Conservation (phyloP, 2,797 vertebrate genomes). For the Micromesistius poutassou region DNA sequence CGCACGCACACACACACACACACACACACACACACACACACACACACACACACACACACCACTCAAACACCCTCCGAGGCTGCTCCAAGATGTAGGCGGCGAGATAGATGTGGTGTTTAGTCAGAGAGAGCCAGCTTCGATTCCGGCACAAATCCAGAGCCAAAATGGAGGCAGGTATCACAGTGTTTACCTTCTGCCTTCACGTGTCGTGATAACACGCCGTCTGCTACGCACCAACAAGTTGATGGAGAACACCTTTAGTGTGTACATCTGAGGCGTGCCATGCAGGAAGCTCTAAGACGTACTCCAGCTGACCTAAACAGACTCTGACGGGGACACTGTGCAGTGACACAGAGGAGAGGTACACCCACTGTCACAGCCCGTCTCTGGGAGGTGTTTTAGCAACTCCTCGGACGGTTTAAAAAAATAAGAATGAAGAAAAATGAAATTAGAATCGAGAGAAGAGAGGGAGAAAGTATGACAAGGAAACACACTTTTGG, state of each 20-base stretch:
- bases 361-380: background rate
- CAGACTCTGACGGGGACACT: background rate
- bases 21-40: slow-evolving; percentile 3
- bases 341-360: background rate
- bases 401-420: background rate
- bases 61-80: background rate
- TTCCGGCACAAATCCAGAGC: background rate
- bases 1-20: slow-evolving; percentile 6
- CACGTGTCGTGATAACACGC: background rate
- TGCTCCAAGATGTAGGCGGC: background rate
- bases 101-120: background rate
- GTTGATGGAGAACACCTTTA: background rate
- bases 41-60: slow-evolving; percentile 1
- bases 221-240: background rate
- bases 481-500: background rate
- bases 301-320: background rate
- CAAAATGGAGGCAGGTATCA: background rate
- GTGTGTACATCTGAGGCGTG: background rate
- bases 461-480: background rate
- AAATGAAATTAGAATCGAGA: background rate
- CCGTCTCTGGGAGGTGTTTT: background rate
- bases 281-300: background rate
- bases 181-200: background rate
- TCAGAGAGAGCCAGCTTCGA: background rate
- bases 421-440: background rate